A percentile compares a stretch with the other conserved stretches of the same genome.
Evolutionary conservation across 2,888 invertebrate genomes (phyloP).

Genomic region (Campaea margaritaria): DNA sequence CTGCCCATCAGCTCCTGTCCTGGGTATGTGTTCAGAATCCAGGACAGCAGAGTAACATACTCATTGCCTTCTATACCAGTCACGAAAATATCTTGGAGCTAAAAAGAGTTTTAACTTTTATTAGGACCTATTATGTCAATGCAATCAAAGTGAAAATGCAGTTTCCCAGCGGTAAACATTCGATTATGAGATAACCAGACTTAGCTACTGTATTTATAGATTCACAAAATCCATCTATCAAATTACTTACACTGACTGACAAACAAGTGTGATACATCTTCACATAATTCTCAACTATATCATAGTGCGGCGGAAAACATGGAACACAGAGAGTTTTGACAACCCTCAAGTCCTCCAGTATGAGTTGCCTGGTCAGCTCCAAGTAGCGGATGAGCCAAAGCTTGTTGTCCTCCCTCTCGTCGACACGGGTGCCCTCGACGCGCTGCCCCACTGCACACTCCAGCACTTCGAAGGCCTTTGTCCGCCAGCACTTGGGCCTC

Average conservation of each 20-base stretch:
- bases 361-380: conserved; percentile 93
- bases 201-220: too few relatives aligned
- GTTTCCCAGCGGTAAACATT: too few relatives aligned
- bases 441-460: conserved; percentile 92
- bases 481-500: conserved; percentile 96
- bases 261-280: conserved; percentile 97
- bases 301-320: conserved; percentile 97
- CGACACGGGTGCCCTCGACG: conserved; percentile 97
- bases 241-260: conserved; percentile 89
- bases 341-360: conserved; percentile 95
- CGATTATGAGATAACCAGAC: too few relatives aligned
- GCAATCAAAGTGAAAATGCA: too few relatives aligned
- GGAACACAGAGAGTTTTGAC: conserved; percentile 95
- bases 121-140: too few relatives aligned
- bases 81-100: conserved; percentile 94
- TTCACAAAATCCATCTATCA: too few relatives aligned
- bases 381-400: conserved; percentile 98
- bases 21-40: conserved; percentile 96
- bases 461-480: conserved; percentile 93
- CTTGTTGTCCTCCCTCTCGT: conserved; percentile 95
- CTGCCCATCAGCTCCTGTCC: conserved; percentile 95
- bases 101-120: neutral
- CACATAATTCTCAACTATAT: conserved; percentile 96
- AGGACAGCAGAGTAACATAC: conserved; percentile 96
- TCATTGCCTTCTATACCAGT: conserved; percentile 98